Evolutionary conservation across 2,888 invertebrate genomes (phyloP).

Genomic region (Gymnosoma rotundatum): DNA sequence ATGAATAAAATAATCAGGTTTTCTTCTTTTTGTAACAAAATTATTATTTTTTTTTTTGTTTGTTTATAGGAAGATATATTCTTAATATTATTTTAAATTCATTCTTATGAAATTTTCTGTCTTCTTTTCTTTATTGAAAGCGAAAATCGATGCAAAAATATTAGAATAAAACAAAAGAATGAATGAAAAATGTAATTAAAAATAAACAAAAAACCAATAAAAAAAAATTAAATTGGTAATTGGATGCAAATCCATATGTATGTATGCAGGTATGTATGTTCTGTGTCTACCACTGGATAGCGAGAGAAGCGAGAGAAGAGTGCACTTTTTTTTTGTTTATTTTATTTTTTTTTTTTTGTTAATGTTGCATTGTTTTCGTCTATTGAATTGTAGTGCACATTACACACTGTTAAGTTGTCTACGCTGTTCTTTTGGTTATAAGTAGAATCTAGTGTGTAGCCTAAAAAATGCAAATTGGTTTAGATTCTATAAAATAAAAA

Average conservation of each 20-base stretch:
- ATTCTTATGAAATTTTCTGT: background rate
- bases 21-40: background rate
- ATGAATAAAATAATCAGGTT: conserved; percentile 3
- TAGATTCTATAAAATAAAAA: conserved; percentile 52
- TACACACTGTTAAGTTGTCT: conserved; percentile 17
- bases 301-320: background rate
- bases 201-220: conserved; percentile 57
- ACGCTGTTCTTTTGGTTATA: conserved; percentile 1
- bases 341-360: too few relatives aligned
- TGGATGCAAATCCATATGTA: background rate
- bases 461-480: conserved; percentile 64
- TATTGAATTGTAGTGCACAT: conserved; percentile 32
- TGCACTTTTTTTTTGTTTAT: conserved; percentile 22
- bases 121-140: conserved; percentile 47
- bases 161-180: conserved; percentile 63
- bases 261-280: background rate
- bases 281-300: background rate
- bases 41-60: conserved; percentile 30
- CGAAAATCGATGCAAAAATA: conserved; percentile 68
- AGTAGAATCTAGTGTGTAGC: conserved; percentile 24
- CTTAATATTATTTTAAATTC: conserved; percentile 10
- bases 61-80: conserved; percentile 10
- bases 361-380: conserved; percentile 10
- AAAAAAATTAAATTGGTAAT: conserved; percentile 48
- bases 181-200: conserved; percentile 48